A percentile compares a stretch with the other conserved stretches of the same genome.
Conservation (phyloP, 2,888 invertebrate species). For the Idaea dimidiata region DNA sequence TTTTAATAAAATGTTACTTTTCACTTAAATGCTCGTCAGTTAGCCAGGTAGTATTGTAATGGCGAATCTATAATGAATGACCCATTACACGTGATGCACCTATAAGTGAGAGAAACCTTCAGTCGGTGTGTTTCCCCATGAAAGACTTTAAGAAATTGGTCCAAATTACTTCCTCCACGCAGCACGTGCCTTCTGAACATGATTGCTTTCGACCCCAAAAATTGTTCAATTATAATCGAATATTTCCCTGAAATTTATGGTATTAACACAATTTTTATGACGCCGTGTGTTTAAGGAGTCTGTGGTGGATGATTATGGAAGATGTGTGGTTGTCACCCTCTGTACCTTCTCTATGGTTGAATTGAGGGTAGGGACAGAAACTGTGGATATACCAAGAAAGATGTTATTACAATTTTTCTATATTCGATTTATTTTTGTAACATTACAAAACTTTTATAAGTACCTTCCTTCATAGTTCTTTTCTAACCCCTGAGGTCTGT, state of each 20-base stretch:
- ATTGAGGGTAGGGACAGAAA: constrained; percentile 31
- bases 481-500: no score
- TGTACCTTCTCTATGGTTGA: constrained; percentile 29
- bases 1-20: no score
- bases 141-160: background rate
- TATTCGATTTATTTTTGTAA: constrained; percentile 4
- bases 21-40: no score
- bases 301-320: constrained; percentile 67
- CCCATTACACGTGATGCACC: no score
- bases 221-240: constrained; percentile 53
- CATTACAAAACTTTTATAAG: no score
- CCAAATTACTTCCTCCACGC: background rate
- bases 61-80: no score
- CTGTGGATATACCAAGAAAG: constrained; percentile 20
- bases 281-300: constrained; percentile 72
- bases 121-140: background rate
- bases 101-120: background rate
- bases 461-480: no score
- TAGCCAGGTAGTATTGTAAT: no score
- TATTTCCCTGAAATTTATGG: constrained; percentile 68
- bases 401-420: constrained; percentile 18
- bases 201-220: constrained; percentile 20
- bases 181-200: constrained; percentile 14
- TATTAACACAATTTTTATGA: constrained; percentile 71
- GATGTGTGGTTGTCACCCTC: constrained; percentile 60